These are phyloP conservation scores for Agrilus planipennis DNA, from an alignment of 1,140 invertebrate species.

Conservation along the genomic window DNA sequence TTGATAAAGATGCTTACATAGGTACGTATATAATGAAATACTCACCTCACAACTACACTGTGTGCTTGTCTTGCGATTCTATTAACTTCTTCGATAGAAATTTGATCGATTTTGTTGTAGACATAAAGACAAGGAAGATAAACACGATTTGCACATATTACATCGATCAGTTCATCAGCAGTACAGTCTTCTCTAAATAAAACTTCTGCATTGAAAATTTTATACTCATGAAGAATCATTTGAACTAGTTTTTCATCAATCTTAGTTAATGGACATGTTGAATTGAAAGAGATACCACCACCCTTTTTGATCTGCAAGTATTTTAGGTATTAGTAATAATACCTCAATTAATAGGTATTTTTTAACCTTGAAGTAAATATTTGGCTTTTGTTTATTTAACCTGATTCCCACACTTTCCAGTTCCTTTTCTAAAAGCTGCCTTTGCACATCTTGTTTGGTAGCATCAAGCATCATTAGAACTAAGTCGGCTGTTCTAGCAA, in stretches of 20 bases:
- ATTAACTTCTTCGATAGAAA: constrained; percentile 98
- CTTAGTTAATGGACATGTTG: constrained; percentile 86
- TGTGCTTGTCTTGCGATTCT: constrained; percentile 80
- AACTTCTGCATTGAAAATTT: constrained; percentile 97
- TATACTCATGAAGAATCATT: constrained; percentile 97
- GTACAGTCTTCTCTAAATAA: constrained; percentile 93
- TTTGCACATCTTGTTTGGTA: constrained; percentile 91
- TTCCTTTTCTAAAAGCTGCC: constrained; percentile 80
- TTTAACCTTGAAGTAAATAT: constrained; percentile 93
- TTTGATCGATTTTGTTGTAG: constrained; percentile 99
- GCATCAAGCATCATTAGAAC: constrained; percentile 99
- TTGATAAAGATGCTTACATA: too few species aligned
- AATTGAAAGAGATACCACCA: constrained; percentile 97
- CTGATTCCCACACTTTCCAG: constrained; percentile 94
- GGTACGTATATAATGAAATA: constrained; percentile 7
- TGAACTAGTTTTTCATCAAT: constrained; percentile 97
- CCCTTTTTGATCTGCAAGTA: constrained; percentile 78
- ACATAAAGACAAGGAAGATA: constrained; percentile 97
- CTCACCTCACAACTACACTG: constrained; percentile 88
- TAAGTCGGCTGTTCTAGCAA: constrained; percentile 90
- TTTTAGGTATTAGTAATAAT: not conserved
- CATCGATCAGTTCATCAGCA: constrained; percentile 96
- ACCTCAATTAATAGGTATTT: not conserved
- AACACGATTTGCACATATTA: constrained; percentile 94
- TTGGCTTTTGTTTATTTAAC: constrained; percentile 87